phyloP scores from a whole-genome alignment of 1,140 invertebrate genomes.

The Tigriopus japonicus region DNA sequence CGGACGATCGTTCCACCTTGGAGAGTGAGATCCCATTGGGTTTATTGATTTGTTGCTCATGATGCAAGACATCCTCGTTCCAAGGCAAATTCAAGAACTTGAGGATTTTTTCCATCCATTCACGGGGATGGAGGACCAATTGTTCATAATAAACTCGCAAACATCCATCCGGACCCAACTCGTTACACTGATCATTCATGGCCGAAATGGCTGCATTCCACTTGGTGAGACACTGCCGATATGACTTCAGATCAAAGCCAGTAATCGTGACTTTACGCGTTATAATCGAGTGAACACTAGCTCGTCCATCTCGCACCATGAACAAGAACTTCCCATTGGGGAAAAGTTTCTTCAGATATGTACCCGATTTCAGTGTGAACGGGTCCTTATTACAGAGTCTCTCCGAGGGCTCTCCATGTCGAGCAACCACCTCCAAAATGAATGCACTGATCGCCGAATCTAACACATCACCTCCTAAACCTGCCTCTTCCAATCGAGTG shows the following conservation, averaged over 20 bases:
- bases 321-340: slow-evolving; percentile 80
- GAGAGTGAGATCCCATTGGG: slow-evolving; percentile 27
- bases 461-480: slow-evolving; percentile 75
- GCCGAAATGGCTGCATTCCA: slow-evolving; percentile 72
- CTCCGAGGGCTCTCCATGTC: slow-evolving; percentile 80
- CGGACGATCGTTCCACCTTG: slow-evolving; percentile 89
- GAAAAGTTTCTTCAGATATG: slow-evolving; percentile 42
- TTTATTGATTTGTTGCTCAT: slow-evolving; percentile 91
- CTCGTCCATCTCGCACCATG: slow-evolving; percentile 92
- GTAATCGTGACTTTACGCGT: slow-evolving; percentile 85
- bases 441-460: slow-evolving; percentile 90
- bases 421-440: slow-evolving; percentile 84
- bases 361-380: slow-evolving; percentile 83
- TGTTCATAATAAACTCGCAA: slow-evolving; percentile 89
- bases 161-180: slow-evolving; percentile 62
- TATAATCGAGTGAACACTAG: slow-evolving; percentile 93
- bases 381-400: slow-evolving; percentile 97
- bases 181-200: slow-evolving; percentile 84
- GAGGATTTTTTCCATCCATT: slow-evolving; percentile 74
- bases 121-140: slow-evolving; percentile 74
- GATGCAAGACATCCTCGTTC: slow-evolving; percentile 88
- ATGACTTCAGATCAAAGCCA: slow-evolving; percentile 83
- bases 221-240: slow-evolving; percentile 77
- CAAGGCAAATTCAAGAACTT: slow-evolving; percentile 80
- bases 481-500: slow-evolving; percentile 71